A percentile compares a stretch with the other conserved stretches of the same genome.
phyloP scores from a whole-genome alignment of 2,797 vertebrate species.

The Glyptemys insculpta region DNA sequence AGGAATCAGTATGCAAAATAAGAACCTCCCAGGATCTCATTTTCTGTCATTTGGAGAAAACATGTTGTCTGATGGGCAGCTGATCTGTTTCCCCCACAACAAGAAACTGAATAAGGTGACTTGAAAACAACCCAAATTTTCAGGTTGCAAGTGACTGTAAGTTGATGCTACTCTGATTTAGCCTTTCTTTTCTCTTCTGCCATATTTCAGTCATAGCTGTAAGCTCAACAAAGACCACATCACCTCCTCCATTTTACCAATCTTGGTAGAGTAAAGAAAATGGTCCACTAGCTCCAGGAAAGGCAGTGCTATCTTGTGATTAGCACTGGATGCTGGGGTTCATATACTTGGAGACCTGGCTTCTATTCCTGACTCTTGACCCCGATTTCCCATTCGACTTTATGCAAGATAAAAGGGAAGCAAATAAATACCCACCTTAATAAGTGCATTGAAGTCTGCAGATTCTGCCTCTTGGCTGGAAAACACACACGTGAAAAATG shows the following conservation, averaged over 20 bases:
- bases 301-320: background rate
- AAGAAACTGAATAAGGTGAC: background rate
- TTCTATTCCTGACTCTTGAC: background rate
- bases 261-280: background rate
- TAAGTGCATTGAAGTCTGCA: background rate
- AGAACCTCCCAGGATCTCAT: background rate
- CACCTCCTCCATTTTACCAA: background rate
- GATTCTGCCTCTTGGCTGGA: background rate
- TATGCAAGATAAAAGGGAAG: background rate
- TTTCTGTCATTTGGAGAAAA: background rate
- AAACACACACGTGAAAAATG: background rate
- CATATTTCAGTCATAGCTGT: background rate
- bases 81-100: background rate
- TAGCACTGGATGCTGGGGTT: background rate
- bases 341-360: background rate
- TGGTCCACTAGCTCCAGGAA: background rate
- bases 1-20: background rate
- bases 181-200: background rate
- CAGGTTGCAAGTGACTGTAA: background rate
- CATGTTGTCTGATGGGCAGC: accelerated
- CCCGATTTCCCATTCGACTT: background rate
- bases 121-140: accelerated
- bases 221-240: background rate
- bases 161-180: background rate
- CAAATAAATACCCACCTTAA: background rate